Conservation (phyloP, 1,140 invertebrate species). For the Hestina assimilis region DNA sequence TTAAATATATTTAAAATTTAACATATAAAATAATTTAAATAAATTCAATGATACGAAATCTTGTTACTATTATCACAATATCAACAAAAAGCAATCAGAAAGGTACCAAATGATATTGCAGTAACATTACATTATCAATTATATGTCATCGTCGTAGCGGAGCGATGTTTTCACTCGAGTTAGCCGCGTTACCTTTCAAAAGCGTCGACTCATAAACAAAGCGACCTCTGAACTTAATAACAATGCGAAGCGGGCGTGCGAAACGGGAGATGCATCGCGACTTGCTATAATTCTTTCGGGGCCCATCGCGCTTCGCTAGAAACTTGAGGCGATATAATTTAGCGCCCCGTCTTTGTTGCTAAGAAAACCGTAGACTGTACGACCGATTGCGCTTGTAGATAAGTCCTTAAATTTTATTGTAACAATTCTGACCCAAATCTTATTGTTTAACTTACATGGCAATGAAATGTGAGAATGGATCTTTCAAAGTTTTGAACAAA, state of each 20-base stretch:
- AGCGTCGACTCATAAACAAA: slow-evolving; percentile 72
- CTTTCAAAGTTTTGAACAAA: slow-evolving; percentile 19
- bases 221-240: slow-evolving; percentile 75
- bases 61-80: background rate
- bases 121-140: slow-evolving; percentile 67
- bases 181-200: slow-evolving; percentile 72
- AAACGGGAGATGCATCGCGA: slow-evolving; percentile 65
- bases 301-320: slow-evolving; percentile 45
- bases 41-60: background rate
- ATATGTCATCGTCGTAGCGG: slow-evolving; percentile 65
- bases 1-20: too few species aligned
- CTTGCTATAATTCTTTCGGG: slow-evolving; percentile 65
- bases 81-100: background rate
- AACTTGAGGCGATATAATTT: slow-evolving; percentile 54
- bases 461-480: slow-evolving; percentile 40
- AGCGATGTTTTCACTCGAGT: slow-evolving; percentile 65
- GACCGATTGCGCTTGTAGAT: slow-evolving; percentile 45
- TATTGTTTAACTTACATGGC: slow-evolving; percentile 41
- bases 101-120: background rate
- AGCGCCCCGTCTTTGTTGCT: slow-evolving; percentile 17
- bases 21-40: too few species aligned
- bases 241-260: slow-evolving; percentile 70
- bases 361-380: slow-evolving; percentile 29
- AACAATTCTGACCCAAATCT: slow-evolving; percentile 56
- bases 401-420: slow-evolving; percentile 49